Percentiles rank a stretch among this genome's conserved stretches.
Conservation (phyloP, 2,797 vertebrate genomes). For the Manis javanica region DNA sequence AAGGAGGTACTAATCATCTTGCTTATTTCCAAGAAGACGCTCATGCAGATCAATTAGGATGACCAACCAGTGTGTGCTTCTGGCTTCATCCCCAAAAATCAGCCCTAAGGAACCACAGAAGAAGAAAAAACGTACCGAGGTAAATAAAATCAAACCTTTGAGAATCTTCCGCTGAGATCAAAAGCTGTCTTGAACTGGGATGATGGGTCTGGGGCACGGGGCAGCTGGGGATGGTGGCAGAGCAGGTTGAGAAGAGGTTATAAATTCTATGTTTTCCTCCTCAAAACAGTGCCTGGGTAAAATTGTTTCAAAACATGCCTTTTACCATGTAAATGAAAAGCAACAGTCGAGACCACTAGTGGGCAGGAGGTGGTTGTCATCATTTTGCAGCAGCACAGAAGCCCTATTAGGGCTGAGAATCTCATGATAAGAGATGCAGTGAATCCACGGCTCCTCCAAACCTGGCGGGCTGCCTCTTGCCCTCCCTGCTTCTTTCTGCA, state of each 20-base stretch:
- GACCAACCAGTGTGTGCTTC: neutral
- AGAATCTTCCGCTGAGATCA: neutral
- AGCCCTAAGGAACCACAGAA: neutral
- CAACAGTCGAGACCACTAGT: neutral
- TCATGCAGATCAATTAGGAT: no score
- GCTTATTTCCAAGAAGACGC: neutral
- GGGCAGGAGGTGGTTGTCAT: neutral
- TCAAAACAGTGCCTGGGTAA: no score
- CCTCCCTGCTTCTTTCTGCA: neutral
- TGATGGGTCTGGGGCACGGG: neutral
- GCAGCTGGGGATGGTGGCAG: neutral
- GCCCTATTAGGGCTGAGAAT: neutral
- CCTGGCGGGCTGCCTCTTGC: neutral
- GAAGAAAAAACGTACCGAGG: neutral
- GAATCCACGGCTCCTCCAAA: neutral
- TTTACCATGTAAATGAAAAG: neutral
- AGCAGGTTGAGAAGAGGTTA: neutral
- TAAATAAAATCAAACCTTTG: neutral
- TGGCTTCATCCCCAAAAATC: neutral
- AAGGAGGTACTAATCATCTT: neutral
- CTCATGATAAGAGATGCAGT: neutral
- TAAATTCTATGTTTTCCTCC: neutral
- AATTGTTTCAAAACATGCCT: neutral
- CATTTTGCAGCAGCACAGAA: neutral
- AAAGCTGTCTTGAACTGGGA: neutral